Conservation (phyloP, 2,888 invertebrate species). For the Drosophila helvetica region DNA sequence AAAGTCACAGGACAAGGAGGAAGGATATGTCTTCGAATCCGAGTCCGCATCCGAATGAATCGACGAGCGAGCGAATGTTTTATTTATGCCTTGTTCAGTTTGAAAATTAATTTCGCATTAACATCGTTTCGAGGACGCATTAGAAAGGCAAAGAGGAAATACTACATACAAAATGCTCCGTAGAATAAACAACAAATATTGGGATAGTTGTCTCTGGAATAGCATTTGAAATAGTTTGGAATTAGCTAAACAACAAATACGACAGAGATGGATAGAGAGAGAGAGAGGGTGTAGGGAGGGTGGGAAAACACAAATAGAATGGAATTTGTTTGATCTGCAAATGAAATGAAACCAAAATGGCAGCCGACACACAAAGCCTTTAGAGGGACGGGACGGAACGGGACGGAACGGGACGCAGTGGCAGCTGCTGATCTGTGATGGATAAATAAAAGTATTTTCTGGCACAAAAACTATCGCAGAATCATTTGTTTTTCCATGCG, state of each 20-base stretch:
- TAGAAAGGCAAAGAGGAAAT: slow-evolving; percentile 16
- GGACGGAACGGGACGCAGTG: background rate
- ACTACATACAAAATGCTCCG: slow-evolving; percentile 20
- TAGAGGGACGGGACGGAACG: background rate
- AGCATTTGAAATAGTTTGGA: slow-evolving; percentile 37
- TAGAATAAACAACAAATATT: slow-evolving; percentile 34
- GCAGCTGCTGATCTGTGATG: slow-evolving; percentile 41
- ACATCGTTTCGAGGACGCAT: slow-evolving; percentile 27
- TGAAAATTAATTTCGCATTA: slow-evolving; percentile 53
- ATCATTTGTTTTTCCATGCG: slow-evolving; percentile 49
- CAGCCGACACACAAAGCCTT: slow-evolving; percentile 7
- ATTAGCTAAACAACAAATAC: slow-evolving; percentile 38
- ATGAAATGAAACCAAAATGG: slow-evolving; percentile 31
- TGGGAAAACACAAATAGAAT: slow-evolving; percentile 22
- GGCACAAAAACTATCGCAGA: slow-evolving; percentile 16
- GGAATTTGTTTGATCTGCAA: slow-evolving; percentile 28
- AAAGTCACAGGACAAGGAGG: slow-evolving; percentile 55
- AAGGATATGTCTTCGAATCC: slow-evolving; percentile 42
- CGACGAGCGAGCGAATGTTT: slow-evolving; percentile 62
- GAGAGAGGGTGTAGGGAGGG: slow-evolving; percentile 8
- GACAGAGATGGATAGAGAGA: slow-evolving; percentile 17
- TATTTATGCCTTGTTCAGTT: slow-evolving; percentile 66
- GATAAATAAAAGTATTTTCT: slow-evolving; percentile 26
- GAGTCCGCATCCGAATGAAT: slow-evolving; percentile 4
- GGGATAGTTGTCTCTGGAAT: background rate